Base-by-base conservation (phyloP, 37 sponge, comb jelly and placozoan genomes). In the Oscarella lobularis region DNA sequence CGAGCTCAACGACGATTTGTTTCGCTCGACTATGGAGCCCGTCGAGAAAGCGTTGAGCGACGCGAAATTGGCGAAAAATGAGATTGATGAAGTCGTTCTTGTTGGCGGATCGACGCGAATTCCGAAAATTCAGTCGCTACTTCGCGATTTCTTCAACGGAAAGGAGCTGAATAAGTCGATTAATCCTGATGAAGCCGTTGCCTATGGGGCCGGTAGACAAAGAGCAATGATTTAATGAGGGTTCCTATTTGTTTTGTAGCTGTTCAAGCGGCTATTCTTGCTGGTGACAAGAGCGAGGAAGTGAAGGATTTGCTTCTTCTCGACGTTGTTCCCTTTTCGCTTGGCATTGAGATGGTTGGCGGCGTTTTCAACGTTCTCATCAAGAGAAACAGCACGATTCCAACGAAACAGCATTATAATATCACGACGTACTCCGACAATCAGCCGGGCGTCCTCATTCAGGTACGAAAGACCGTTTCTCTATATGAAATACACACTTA, bases 81-180 rank as follows among this genome's bases (percentile, higher is more conserved):
- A 89, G 41, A 93, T 96, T 72, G 93, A 96, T 55, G 98, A 96
- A 2, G 79, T 96, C 77, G 98, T 96, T 27, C 74, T 96, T 32
- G 98, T 96, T 30, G 98, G 98, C 66, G 98, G 94, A 1, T 96
- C 98, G 35, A 96, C 98, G 40, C 91, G 98, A 79, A 96, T 96
- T 72, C 98, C 98, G 34, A 93, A 87, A 79, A 90, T 96, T 81
- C 98, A 96, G 79, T 90, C 90, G 80, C 89, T 96, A 30, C 87
- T 93, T 32, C 86, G 87, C 38, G 88, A 96, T 74, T 92, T 96
- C 90, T 96, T 96, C 81, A 80, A 80, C 67, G 93, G 93, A 14
- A 93, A 93, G 68, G 94, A 93, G 66, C 94, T 96, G 67, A 96
- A 96, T 81, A 96, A 93, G 74, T 87, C 88, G 72, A 96, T 96